Percentiles rank a stretch among this genome's conserved stretches.
These are phyloP conservation scores for Drosophila ercepeae DNA, from an alignment of 1,140 invertebrate species.

Conservation along the genomic window DNA sequence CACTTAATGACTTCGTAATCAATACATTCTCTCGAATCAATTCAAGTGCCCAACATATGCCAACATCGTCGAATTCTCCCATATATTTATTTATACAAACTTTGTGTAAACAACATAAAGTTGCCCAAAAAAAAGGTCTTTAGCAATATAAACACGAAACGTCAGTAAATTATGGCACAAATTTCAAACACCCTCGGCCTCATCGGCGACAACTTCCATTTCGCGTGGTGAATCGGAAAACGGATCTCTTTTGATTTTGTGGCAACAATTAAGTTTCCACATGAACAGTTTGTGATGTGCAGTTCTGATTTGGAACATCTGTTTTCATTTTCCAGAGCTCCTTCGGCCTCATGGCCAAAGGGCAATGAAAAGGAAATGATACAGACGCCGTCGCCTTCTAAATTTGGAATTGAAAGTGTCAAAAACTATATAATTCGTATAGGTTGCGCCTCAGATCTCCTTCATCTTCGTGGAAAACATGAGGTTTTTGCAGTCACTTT, in stretches of 20 bases:
- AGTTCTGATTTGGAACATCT: constrained; percentile 83
- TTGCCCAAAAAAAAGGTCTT: background rate
- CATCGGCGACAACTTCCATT: constrained; percentile 26
- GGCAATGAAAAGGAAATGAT: constrained; percentile 69
- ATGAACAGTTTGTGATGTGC: constrained; percentile 80
- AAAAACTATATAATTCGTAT: constrained; percentile 64
- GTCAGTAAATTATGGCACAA: constrained; percentile 1
- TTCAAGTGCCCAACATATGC: background rate
- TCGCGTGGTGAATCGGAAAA: constrained; percentile 54
- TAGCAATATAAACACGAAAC: background rate
- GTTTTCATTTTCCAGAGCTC: constrained; percentile 75
- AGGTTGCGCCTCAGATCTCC: constrained; percentile 7
- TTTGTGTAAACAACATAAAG: background rate
- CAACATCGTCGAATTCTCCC: background rate
- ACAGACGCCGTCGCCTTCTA: constrained; percentile 61
- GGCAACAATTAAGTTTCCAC: constrained; percentile 83
- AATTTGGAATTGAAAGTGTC: constrained; percentile 73
- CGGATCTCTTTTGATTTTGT: constrained; percentile 40
- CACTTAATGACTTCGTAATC: background rate
- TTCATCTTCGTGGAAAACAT: constrained; percentile 38
- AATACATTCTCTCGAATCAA: background rate
- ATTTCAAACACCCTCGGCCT: constrained; percentile 38
- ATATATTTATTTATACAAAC: background rate
- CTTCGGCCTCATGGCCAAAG: constrained; percentile 39
- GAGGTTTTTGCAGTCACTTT: background rate